These are phyloP conservation scores for Allygus modestus DNA, from an alignment of 2,888 invertebrate species.

Conservation along the genomic window DNA sequence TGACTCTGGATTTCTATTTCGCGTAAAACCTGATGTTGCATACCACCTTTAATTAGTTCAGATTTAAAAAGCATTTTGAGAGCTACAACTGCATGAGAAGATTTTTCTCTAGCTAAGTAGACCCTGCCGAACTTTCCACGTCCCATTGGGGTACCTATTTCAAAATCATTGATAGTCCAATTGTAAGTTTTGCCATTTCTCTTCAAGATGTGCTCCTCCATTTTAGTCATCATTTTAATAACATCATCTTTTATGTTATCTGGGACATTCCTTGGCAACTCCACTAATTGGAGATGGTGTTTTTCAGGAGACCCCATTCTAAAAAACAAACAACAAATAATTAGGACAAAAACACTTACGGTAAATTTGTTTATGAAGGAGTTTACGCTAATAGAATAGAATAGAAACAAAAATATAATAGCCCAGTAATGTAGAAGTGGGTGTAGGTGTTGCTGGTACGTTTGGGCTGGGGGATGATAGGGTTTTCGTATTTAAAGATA, in stretches of 20 bases:
- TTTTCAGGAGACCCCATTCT: conserved; percentile 39
- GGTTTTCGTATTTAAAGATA: too few species aligned
- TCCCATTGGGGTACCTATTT: conserved; percentile 91
- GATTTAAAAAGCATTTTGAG: conserved; percentile 77
- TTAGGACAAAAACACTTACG: not conserved
- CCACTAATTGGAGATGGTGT: not conserved
- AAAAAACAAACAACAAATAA: conserved; percentile 15
- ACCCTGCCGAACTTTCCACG: conserved; percentile 97
- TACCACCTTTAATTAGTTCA: conserved; percentile 72
- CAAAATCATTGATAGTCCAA: conserved; percentile 87
- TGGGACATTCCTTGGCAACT: conserved; percentile 58
- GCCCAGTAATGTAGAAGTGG: too few species aligned
- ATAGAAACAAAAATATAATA: too few species aligned
- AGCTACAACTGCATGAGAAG: conserved; percentile 86
- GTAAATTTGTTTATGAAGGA: too few species aligned
- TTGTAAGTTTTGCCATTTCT: conserved; percentile 74
- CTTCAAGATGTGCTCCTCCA: conserved; percentile 64
- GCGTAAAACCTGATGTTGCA: conserved; percentile 89
- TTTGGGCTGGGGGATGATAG: too few species aligned
- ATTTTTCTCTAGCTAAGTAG: conserved; percentile 90
- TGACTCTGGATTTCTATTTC: conserved; percentile 96
- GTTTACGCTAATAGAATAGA: too few species aligned
- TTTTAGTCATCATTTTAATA: conserved; percentile 47
- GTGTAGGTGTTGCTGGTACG: too few species aligned
- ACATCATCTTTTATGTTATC: conserved; percentile 55